Evolutionary conservation across 2,113 vertebrate species (phyloP).

Genomic region (Craseonycteris thonglongyai): DNA sequence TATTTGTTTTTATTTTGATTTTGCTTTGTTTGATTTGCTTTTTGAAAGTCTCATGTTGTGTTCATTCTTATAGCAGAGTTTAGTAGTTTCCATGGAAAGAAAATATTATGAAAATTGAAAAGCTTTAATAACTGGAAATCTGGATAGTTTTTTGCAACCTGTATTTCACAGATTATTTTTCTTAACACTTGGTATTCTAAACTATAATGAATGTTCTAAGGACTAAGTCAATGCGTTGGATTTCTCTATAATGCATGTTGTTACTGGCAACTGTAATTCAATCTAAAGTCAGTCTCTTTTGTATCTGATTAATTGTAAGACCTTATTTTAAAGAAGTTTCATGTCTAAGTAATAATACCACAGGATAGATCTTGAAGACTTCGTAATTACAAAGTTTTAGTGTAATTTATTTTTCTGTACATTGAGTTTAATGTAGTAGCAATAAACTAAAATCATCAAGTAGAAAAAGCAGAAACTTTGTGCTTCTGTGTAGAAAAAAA

Average conservation of each 20-base stretch:
- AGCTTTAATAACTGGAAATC: not conserved
- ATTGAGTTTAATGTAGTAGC: not conserved
- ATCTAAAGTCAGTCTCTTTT: not conserved
- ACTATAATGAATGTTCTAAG: not conserved
- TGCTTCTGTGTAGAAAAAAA: not conserved
- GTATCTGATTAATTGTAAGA: not conserved
- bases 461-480: not conserved
- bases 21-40: not conserved
- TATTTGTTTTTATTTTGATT: conserved; percentile 43
- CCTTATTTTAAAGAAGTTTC: conserved; percentile 7
- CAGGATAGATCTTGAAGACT: not conserved
- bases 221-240: not conserved
- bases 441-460: not conserved
- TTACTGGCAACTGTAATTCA: not conserved
- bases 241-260: not conserved
- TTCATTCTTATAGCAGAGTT: conserved; percentile 15
- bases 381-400: not conserved
- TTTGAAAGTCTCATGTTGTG: conserved; percentile 19
- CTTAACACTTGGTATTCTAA: not conserved
- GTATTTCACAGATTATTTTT: not conserved
- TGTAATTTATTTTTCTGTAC: not conserved
- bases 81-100: not conserved
- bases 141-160: not conserved
- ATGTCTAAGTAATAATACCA: not conserved
- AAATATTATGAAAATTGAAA: conserved; percentile 35